Evolutionary conservation across 2,113 vertebrate genomes (phyloP), one percentile per base, ranked within the genome.

Genomic region (Indicator maculatus): DNA sequence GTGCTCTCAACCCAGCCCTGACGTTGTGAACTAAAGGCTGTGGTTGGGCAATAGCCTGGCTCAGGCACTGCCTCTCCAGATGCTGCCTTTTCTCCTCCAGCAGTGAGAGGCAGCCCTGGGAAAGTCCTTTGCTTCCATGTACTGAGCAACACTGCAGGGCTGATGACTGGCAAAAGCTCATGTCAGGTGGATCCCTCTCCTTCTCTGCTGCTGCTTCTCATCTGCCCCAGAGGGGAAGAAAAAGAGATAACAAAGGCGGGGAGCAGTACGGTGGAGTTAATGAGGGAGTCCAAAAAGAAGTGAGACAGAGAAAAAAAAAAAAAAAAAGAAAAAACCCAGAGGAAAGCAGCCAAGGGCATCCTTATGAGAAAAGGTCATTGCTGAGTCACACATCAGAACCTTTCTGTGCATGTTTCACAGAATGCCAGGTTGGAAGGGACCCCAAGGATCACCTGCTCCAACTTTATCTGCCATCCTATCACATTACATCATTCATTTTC

Each of bases 1-100:
- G 23, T 83, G 65, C 72, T 94, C 86, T 93, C 88, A 74, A 41
- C 90, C 88, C 88, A 90, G 80, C 76, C 86, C 83, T 91, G 28
- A 16, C 1, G 0, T 17, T 58, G 52, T 56, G 64, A 83, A 61
- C 72, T 70, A 24, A 7, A 82, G 61, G 71, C 66, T 1, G 0
- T 0, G 7, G 69, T 53, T 92, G 72, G 28, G 76, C 30, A 96
- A 94, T 11, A 67, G 31, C 41, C 41, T 83, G 91, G 77, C 89
- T 84, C 72, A 56, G 55, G 47, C 19, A 9, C 26, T 76, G 59
- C 63, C 63, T 79, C 59, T 81, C 82, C 75, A 88, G 44, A 61
- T 56, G 26, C 17, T 53, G 84, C 87, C 59, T 70, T 2, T 88
- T 58, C 79, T 94, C 64, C 71, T 80, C 41, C 15, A 85, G 84